Evolutionary conservation across 2,888 invertebrate genomes (phyloP).

Genomic region (Erannis defoliaria): DNA sequence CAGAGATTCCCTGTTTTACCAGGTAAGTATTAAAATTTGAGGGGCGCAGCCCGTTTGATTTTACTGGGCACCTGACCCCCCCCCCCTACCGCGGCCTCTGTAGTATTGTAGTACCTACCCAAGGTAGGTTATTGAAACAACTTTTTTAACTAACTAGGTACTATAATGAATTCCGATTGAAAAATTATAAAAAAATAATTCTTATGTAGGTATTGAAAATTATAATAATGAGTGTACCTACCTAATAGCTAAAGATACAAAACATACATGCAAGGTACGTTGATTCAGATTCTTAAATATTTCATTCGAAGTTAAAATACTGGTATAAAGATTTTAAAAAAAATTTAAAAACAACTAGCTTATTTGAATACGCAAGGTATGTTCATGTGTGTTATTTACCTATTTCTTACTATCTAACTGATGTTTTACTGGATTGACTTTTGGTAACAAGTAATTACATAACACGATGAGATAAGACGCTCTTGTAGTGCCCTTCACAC

Average conservation of each 20-base stretch:
- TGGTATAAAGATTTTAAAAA: conserved; percentile 1
- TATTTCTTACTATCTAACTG: too few relatives aligned
- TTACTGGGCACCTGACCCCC: too few relatives aligned
- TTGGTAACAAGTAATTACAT: too few relatives aligned
- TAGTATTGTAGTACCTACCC: too few relatives aligned
- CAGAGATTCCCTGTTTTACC: too few relatives aligned
- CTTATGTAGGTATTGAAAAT: background rate
- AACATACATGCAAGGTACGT: conserved; percentile 10
- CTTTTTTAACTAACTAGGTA: too few relatives aligned
- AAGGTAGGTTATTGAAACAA: too few relatives aligned
- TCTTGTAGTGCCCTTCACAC: too few relatives aligned
- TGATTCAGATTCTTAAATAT: conserved; percentile 14
- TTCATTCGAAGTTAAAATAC: conserved; percentile 27
- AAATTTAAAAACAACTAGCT: background rate
- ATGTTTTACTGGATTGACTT: too few relatives aligned
- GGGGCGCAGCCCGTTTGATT: too few relatives aligned
- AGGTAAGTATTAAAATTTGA: too few relatives aligned
- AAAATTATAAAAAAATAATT: background rate
- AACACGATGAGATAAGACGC: background rate
- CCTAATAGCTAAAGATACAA: conserved; percentile 17
- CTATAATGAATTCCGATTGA: background rate
- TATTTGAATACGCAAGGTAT: background rate
- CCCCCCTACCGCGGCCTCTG: too few relatives aligned
- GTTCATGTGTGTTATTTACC: background rate
- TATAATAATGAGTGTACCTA: background rate